A percentile compares a stretch with the other conserved stretches of the same genome.
These are phyloP conservation scores for Adrianichthys oophorus DNA, from an alignment of 2,797 vertebrate species.

Conservation along the genomic window DNA sequence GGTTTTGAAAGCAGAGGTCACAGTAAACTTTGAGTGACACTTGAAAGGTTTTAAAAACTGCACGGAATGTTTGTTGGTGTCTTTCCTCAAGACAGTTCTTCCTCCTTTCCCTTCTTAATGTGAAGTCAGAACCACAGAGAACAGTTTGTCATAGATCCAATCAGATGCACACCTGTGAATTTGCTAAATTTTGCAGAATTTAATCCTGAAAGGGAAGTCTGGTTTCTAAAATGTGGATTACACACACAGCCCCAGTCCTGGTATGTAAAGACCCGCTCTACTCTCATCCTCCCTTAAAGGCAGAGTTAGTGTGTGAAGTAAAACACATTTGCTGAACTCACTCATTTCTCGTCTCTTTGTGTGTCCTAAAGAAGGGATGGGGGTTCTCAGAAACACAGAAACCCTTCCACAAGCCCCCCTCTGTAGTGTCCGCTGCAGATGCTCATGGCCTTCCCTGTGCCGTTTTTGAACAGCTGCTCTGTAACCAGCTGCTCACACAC, in stretches of 20 bases:
- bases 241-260: slow-evolving; percentile 2
- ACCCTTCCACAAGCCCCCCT: slow-evolving; percentile 26
- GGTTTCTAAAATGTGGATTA: not conserved
- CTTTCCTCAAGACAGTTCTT: no score
- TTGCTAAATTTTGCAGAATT: no score
- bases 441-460: slow-evolving; percentile 29
- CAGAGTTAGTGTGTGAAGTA: slow-evolving; percentile 18
- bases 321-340: slow-evolving; percentile 14
- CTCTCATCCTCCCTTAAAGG: not conserved
- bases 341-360: slow-evolving; percentile 33
- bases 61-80: no score
- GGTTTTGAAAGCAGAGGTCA: no score
- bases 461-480: slow-evolving; percentile 26
- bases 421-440: slow-evolving; percentile 27
- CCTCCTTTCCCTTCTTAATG: no score
- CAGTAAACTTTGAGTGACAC: no score
- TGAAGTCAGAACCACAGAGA: no score
- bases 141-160: no score
- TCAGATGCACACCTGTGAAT: no score
- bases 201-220: no score
- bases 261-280: slow-evolving; percentile 1
- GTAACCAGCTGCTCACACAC: slow-evolving; percentile 35
- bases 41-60: no score
- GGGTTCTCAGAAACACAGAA: slow-evolving; percentile 19
- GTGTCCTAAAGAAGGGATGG: slow-evolving; percentile 20